phyloP scores from a whole-genome alignment of 2,797 vertebrate genomes.

The Darevskia nairensis region DNA sequence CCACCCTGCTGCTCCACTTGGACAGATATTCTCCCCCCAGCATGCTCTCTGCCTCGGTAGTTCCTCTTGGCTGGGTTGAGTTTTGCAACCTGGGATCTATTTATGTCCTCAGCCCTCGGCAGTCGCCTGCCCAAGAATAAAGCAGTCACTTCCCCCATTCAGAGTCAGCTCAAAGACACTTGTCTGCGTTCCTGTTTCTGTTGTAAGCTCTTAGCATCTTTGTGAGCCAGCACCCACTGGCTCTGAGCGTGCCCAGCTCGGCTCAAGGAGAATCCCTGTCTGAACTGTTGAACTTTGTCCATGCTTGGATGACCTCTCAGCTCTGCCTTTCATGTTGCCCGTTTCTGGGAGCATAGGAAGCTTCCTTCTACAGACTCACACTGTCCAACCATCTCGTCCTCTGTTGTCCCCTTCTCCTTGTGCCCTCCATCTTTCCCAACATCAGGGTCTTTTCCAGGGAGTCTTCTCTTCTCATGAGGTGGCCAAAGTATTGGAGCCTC shows the following conservation, averaged over 20 bases:
- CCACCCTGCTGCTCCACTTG: not conserved
- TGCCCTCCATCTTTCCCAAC: too few species aligned
- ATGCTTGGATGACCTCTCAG: not conserved
- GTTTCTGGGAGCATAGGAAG: not conserved
- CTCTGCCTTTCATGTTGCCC: not conserved
- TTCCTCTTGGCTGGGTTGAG: not conserved
- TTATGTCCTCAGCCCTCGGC: not conserved
- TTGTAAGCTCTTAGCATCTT: not conserved
- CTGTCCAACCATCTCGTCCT: too few species aligned
- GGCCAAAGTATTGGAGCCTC: too few species aligned
- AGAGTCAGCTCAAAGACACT: not conserved
- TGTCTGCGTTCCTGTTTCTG: not conserved
- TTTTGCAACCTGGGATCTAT: not conserved
- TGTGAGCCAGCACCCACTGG: not conserved
- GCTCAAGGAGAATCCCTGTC: not conserved
- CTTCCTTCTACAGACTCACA: not conserved
- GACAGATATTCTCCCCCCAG: not conserved
- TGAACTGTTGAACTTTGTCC: not conserved
- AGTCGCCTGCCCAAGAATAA: not conserved
- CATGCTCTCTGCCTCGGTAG: not conserved
- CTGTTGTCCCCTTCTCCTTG: too few species aligned
- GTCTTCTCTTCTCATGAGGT: too few species aligned
- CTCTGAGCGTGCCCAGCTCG: not conserved
- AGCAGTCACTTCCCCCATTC: slow-evolving; percentile 8
- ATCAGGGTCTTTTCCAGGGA: too few species aligned